A percentile compares a stretch with the other conserved stretches of the same genome.
These are phyloP conservation scores for Spilogale gracilis DNA, from an alignment of 2,113 vertebrate species.

Conservation along the genomic window DNA sequence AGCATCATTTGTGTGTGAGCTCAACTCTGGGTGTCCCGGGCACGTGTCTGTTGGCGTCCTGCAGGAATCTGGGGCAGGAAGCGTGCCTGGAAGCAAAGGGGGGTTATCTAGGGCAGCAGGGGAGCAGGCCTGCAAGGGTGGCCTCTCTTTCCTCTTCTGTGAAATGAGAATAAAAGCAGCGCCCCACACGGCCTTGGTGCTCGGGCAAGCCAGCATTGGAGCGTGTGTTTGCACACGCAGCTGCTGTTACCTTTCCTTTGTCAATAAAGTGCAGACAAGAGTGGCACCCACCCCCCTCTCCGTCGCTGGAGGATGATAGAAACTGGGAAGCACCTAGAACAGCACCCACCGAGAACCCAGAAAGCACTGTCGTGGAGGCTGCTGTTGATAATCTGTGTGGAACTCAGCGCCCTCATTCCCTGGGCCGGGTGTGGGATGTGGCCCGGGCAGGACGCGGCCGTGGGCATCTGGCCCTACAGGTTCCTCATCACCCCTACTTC, in stretches of 20 bases:
- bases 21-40: rapidly evolving
- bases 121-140: background rate
- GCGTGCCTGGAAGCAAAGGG: background rate
- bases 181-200: no score
- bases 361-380: rapidly evolving
- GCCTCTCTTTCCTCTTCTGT: background rate
- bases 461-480: conserved; percentile 61
- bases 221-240: rapidly evolving
- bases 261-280: rapidly evolving
- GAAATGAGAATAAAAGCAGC: background rate
- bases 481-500: conserved; percentile 18
- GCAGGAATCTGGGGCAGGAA: background rate
- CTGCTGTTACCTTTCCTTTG: background rate
- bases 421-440: background rate
- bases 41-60: background rate
- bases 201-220: rapidly evolving
- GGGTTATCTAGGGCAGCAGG: background rate
- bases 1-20: background rate
- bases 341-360: background rate
- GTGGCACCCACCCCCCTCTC: background rate
- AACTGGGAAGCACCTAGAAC: background rate
- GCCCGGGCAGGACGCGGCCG: background rate
- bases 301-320: background rate
- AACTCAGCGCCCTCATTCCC: background rate
- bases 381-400: rapidly evolving